These are phyloP conservation scores for Syrphus vitripennis DNA, from an alignment of 2,888 invertebrate species.

Conservation along the genomic window DNA sequence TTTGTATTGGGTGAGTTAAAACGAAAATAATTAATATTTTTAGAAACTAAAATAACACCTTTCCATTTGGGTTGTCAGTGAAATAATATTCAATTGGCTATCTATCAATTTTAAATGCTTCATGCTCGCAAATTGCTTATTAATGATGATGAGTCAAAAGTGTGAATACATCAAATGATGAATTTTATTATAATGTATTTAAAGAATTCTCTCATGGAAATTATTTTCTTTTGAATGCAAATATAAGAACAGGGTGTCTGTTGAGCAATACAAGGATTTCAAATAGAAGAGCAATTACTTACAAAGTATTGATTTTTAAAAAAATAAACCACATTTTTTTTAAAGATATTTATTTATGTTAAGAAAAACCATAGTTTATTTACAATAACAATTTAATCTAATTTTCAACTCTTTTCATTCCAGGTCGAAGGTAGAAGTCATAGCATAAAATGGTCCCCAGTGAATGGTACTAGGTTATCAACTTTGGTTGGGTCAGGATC, in stretches of 20 bases:
- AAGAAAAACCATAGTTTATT: no score
- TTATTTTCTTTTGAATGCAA: not conserved
- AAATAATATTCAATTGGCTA: not conserved
- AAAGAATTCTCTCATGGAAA: not conserved
- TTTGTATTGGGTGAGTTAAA: conserved; percentile 86
- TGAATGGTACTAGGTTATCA: conserved; percentile 84
- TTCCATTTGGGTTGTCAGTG: not conserved
- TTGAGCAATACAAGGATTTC: no score
- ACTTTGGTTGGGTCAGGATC: conserved; percentile 84
- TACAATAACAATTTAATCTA: not conserved
- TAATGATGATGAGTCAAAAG: not conserved
- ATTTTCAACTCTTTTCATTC: conserved; percentile 56
- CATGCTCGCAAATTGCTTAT: not conserved
- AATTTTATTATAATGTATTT: not conserved
- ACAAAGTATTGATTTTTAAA: no score
- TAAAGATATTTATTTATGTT: no score
- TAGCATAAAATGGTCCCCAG: conserved; percentile 87
- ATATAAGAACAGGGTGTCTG: not conserved
- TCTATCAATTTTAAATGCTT: not conserved
- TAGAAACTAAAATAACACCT: not conserved
- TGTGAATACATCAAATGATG: not conserved
- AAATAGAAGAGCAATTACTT: no score
- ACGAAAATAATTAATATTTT: not conserved
- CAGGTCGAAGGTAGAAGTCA: conserved; percentile 91
- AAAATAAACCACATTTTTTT: no score